Base-by-base conservation (phyloP, 2,797 vertebrate species). In the Lagodon rhomboides region DNA sequence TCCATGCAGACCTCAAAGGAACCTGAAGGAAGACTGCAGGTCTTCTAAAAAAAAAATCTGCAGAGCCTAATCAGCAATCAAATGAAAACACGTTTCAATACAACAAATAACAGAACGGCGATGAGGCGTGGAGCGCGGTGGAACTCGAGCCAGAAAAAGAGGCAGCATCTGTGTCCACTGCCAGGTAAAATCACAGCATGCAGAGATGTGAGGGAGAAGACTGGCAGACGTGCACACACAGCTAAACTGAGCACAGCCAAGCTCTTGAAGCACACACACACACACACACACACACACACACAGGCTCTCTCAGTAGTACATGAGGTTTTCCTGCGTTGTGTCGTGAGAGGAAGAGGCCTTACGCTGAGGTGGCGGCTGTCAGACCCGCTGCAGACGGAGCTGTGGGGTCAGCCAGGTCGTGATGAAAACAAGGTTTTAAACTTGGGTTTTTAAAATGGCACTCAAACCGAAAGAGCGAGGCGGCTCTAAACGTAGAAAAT, bases 101-200 rank as follows among this genome's bases (percentile, higher is more conserved):
- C 12, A 71, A 53, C 34, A 65, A 68, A 80, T 66, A 68, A 25
- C 22, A 58, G 17, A 79, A 73, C 62, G 17, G 60, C 34, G 25
- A 62, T 68, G 73, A 78, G 46, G 54, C 22, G 17, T 60, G 22
- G 15, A 47, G 55, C 43, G 11, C 30, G n/a, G 25, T 43, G 47
- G 66, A 64, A 63, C 66, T 59, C 22, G 18, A 61, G 56, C 65
- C 72, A 72, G 63, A 17, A 54, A 54, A 53, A 68, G 55, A 55
- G 56, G 70, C 70, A 68, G 61, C 71, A 59, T 61, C 65, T 27
- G 20, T 51, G 72, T 83, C 64, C 85, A 53, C 62, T 82, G 69
- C 64, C 78, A 77, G 82, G 75, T 74, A 73, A 79, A 82, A 78
- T 80, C 84, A 66, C 63, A 79, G 59, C 78, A 70, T 77, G 69